Percentiles rank a stretch among this genome's conserved stretches.
These are phyloP conservation scores for Sorex araneus DNA, from an alignment of 2,113 vertebrate genomes.

Conservation along the genomic window DNA sequence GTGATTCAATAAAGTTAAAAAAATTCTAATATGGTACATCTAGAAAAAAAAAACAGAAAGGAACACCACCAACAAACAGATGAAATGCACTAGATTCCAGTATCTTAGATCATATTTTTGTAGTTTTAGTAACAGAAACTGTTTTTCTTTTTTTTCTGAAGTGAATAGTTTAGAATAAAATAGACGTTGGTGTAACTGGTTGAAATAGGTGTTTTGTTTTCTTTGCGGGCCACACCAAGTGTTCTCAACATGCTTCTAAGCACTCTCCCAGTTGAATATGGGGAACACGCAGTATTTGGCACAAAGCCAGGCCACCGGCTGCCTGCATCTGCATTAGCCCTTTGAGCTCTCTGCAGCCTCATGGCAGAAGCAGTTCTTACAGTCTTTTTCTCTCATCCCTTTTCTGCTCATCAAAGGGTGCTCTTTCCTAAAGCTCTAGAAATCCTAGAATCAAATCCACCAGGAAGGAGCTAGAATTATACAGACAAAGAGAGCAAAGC, in stretches of 20 bases:
- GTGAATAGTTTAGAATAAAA: background rate
- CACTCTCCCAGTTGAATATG: no score
- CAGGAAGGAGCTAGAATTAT: background rate
- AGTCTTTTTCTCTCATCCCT: background rate
- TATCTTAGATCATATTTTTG: background rate
- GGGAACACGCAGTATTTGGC: no score
- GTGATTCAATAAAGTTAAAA: no score
- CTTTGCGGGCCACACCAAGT: no score
- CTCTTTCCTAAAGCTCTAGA: background rate
- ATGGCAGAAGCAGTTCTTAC: no score
- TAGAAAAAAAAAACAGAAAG: background rate
- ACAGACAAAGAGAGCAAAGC: background rate
- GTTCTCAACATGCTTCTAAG: no score
- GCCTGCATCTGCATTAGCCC: no score
- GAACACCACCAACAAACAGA: background rate
- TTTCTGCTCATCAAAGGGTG: rapidly evolving
- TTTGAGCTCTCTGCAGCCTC: no score
- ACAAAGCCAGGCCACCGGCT: no score
- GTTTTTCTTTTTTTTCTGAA: background rate
- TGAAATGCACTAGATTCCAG: background rate
- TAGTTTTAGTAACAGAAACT: background rate
- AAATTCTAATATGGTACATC: no score
- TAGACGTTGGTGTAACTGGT: background rate
- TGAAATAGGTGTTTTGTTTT: background rate
- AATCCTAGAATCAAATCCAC: background rate